Percentiles rank a stretch among this genome's conserved stretches.
phyloP scores from a whole-genome alignment of 1,140 invertebrate genomes.

The Meteorus sp. region DNA sequence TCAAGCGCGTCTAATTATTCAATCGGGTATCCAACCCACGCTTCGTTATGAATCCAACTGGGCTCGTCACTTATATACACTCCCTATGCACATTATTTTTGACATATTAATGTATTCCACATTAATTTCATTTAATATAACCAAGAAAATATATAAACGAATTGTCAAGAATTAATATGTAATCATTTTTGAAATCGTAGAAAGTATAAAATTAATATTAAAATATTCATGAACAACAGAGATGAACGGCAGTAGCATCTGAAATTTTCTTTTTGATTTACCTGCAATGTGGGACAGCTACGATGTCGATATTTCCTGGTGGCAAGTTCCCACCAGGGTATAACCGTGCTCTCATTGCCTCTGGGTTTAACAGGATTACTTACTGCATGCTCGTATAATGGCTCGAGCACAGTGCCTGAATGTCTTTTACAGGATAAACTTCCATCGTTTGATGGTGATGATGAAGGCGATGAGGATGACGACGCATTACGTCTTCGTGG shows the following conservation, averaged over 20 bases:
- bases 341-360: slow-evolving; percentile 45
- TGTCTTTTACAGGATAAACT: slow-evolving; percentile 39
- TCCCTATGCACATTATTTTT: slow-evolving; percentile 23
- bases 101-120: slow-evolving; percentile 25
- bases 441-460: slow-evolving; percentile 29
- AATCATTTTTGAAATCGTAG: no score
- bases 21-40: slow-evolving; percentile 43
- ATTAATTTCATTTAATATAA: slow-evolving; percentile 25
- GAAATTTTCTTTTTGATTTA: slow-evolving; percentile 39
- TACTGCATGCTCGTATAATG: slow-evolving; percentile 55
- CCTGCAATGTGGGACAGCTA: slow-evolving; percentile 72
- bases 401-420: slow-evolving; percentile 52
- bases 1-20: slow-evolving; percentile 42
- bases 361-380: slow-evolving; percentile 51
- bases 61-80: slow-evolving; percentile 28
- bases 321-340: slow-evolving; percentile 86
- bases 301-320: slow-evolving; percentile 72
- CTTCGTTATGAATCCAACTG: slow-evolving; percentile 33
- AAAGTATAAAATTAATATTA: no score
- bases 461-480: slow-evolving; percentile 1
- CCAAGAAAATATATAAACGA: background rate
- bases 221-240: no score
- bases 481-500: slow-evolving; percentile 38
- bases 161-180: background rate
- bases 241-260: background rate